A percentile compares a stretch with the other conserved stretches of the same genome.
Evolutionary conservation across 2,113 vertebrate genomes (phyloP).

Genomic region (Ptyas mucosa): DNA sequence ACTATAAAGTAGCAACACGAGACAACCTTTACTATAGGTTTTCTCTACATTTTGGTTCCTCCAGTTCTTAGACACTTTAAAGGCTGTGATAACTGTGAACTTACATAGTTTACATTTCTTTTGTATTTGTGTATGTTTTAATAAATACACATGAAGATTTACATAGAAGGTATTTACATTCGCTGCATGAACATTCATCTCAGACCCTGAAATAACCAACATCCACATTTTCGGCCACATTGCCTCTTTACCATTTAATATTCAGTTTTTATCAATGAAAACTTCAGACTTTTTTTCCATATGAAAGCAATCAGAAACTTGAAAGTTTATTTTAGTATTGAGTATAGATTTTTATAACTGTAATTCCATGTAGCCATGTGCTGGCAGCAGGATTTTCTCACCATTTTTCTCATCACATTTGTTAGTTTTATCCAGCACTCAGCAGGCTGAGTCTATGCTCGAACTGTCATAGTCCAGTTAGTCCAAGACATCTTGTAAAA

Average conservation of each 20-base stretch:
- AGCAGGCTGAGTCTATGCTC: constrained; percentile 63
- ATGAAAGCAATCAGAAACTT: constrained; percentile 48
- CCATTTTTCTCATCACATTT: constrained; percentile 59
- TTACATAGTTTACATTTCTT: constrained; percentile 65
- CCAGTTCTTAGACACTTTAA: constrained; percentile 72
- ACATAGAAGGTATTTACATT: constrained; percentile 45
- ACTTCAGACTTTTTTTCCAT: constrained; percentile 38
- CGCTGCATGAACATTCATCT: constrained; percentile 64
- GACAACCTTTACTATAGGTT: constrained; percentile 53
- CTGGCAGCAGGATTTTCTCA: constrained; percentile 61
- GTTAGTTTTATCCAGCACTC: constrained; percentile 61
- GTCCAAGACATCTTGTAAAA: constrained; percentile 62
- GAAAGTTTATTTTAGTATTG: constrained; percentile 54
- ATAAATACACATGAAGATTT: constrained; percentile 46
- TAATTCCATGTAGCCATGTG: constrained; percentile 75
- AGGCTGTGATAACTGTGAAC: constrained; percentile 76
- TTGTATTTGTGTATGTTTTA: constrained; percentile 50
- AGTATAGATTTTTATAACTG: constrained; percentile 43
- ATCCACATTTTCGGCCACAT: constrained; percentile 60
- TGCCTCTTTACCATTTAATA: constrained; percentile 59
- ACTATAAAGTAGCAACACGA: constrained; percentile 62
- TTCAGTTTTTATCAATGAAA: constrained; percentile 54
- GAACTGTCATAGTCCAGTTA: constrained; percentile 65
- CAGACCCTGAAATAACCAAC: constrained; percentile 56
- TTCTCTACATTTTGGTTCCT: constrained; percentile 62